phyloP scores from a whole-genome alignment of 2,888 invertebrate species.

The Petrolisthes manimaculis region DNA sequence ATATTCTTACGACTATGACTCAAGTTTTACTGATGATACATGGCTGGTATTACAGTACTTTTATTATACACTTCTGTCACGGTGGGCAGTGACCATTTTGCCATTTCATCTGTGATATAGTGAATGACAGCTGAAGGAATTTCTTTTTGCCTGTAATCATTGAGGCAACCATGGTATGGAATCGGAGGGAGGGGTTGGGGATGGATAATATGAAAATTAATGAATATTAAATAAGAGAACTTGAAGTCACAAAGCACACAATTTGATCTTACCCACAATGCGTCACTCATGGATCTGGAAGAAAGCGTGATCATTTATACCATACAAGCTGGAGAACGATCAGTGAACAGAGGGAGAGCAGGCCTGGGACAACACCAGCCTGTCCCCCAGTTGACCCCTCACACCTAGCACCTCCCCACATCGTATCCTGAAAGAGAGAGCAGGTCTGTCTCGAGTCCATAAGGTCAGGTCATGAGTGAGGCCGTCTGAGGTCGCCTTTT shows the following conservation, averaged over 20 bases:
- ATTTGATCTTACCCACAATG: conserved; percentile 39
- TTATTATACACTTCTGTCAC: too few relatives aligned
- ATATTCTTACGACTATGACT: too few relatives aligned
- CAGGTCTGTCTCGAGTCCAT: conserved; percentile 38
- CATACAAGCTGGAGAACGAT: conserved; percentile 59
- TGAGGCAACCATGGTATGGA: neutral
- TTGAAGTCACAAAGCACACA: conserved; percentile 9
- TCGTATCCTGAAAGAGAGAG: conserved; percentile 53
- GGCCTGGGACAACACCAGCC: conserved; percentile 30
- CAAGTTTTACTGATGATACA: too few relatives aligned
- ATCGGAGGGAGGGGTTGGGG: neutral
- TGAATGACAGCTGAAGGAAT: too few relatives aligned
- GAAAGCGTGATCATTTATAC: conserved; percentile 57
- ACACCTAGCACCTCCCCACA: conserved; percentile 37
- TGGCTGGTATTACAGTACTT: too few relatives aligned
- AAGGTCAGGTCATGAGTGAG: conserved; percentile 8
- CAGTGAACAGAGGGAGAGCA: conserved; percentile 58
- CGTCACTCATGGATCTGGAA: conserved; percentile 49
- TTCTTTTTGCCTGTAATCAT: too few relatives aligned
- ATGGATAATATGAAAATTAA: conserved; percentile 7
- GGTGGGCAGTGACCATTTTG: too few relatives aligned
- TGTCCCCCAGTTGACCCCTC: conserved; percentile 48
- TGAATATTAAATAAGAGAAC: neutral
- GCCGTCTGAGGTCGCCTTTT: conserved; percentile 6
- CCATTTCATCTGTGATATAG: too few relatives aligned